Percentiles rank a stretch among this genome's conserved stretches.
phyloP scores from a whole-genome alignment of 2,113 vertebrate genomes.

The Callocephalon fimbriatum region DNA sequence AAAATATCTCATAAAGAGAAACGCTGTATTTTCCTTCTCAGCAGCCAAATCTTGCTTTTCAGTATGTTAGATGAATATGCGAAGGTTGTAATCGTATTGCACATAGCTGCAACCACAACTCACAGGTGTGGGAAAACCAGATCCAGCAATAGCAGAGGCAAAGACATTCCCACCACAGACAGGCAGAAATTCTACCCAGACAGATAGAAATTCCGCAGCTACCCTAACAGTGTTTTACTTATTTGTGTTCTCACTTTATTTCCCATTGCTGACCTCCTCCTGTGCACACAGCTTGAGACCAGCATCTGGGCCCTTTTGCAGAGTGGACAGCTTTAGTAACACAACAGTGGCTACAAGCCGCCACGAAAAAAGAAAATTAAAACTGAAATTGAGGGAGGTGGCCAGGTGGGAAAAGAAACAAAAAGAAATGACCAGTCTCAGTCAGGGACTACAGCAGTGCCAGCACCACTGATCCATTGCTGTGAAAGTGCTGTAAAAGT shows the following conservation, averaged over 20 bases:
- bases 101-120: not conserved
- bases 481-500: not conserved
- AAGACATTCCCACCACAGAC: not conserved
- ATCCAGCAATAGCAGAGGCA: not conserved
- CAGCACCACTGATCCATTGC: accelerated
- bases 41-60: not conserved
- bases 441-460: not conserved
- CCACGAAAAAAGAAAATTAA: not conserved
- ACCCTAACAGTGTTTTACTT: accelerated
- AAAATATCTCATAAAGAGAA: not conserved
- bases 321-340: not conserved
- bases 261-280: not conserved
- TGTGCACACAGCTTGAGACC: not conserved
- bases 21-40: not conserved
- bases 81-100: not conserved
- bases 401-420: not conserved
- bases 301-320: not conserved
- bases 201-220: not conserved
- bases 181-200: not conserved
- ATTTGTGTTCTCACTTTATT: not conserved
- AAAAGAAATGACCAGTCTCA: not conserved
- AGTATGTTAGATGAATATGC: accelerated
- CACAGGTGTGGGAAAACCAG: not conserved
- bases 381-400: not conserved
- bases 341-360: not conserved